phyloP scores from a whole-genome alignment of 2,113 vertebrate genomes.

The Anser brachyrhynchus region DNA sequence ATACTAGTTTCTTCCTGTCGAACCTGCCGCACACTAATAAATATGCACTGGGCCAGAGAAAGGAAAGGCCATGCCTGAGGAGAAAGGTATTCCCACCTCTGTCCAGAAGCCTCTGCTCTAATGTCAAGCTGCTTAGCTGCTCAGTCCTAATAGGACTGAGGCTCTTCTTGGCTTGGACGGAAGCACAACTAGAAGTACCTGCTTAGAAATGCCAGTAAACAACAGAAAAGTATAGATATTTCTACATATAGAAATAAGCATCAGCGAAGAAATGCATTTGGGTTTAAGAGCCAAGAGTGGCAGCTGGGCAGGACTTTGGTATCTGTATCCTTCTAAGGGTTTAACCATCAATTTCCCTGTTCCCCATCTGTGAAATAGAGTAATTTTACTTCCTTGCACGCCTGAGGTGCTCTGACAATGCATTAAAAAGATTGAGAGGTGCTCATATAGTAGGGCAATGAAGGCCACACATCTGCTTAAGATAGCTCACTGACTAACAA shows the following conservation, averaged over 20 bases:
- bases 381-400: slow-evolving; percentile 54
- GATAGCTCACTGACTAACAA: slow-evolving; percentile 40
- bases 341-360: slow-evolving; percentile 63
- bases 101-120: neutral
- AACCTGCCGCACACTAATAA: neutral
- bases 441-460: slow-evolving; percentile 43
- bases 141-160: neutral
- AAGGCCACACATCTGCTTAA: slow-evolving; percentile 56
- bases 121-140: neutral
- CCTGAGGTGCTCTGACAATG: slow-evolving; percentile 61
- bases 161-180: neutral
- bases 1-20: neutral
- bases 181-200: neutral
- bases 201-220: neutral
- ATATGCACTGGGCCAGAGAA: neutral
- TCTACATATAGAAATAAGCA: neutral
- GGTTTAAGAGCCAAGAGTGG: neutral
- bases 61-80: neutral
- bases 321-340: slow-evolving; percentile 42
- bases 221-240: neutral
- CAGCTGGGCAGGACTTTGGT: slow-evolving; percentile 14
- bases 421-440: slow-evolving; percentile 70
- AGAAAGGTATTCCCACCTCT: neutral
- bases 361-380: slow-evolving; percentile 63
- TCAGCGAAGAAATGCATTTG: neutral